A percentile compares a stretch with the other conserved stretches of the same genome.
phyloP scores from a whole-genome alignment of 1,140 invertebrate genomes.

The Brachystomella parvula region DNA sequence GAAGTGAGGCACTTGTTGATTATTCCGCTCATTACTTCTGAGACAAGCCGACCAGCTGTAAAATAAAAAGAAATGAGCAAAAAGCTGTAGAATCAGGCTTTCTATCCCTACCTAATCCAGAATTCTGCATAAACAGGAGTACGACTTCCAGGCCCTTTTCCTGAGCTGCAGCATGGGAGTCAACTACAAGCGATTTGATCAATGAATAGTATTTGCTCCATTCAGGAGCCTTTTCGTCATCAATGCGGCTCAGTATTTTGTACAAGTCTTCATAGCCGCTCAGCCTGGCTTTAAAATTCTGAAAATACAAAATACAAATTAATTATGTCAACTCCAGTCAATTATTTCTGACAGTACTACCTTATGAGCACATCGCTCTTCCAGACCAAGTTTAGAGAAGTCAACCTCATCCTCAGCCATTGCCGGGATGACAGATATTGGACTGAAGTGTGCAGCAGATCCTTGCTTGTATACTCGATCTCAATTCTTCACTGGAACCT shows the following conservation, averaged over 20 bases:
- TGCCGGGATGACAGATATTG: too few species aligned
- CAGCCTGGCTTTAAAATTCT: slow-evolving; percentile 87
- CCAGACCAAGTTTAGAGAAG: slow-evolving; percentile 81
- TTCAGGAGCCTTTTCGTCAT: slow-evolving; percentile 87
- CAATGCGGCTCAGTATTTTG: slow-evolving; percentile 74
- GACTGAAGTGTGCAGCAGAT: too few species aligned
- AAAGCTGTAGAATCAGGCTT: too few species aligned
- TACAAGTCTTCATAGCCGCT: slow-evolving; percentile 87
- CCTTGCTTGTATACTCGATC: too few species aligned
- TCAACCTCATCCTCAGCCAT: slow-evolving; percentile 68
- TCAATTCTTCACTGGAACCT: slow-evolving; percentile 17
- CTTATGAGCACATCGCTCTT: slow-evolving; percentile 86
- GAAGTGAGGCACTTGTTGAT: slow-evolving; percentile 87
- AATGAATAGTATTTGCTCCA: slow-evolving; percentile 83
- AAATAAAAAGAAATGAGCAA: too few species aligned
- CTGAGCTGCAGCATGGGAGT: slow-evolving; percentile 89
- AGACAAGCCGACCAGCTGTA: slow-evolving; percentile 71
- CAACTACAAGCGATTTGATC: slow-evolving; percentile 91
- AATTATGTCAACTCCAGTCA: not conserved
- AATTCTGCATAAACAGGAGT: slow-evolving; percentile 82
- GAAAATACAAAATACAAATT: slow-evolving; percentile 26
- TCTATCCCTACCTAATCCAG: slow-evolving; percentile 42
- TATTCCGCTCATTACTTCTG: slow-evolving; percentile 81
- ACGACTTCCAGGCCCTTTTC: slow-evolving; percentile 92
- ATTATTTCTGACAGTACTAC: slow-evolving; percentile 42